phyloP scores from a whole-genome alignment of 2,888 invertebrate genomes.

The Aphodius granarius region DNA sequence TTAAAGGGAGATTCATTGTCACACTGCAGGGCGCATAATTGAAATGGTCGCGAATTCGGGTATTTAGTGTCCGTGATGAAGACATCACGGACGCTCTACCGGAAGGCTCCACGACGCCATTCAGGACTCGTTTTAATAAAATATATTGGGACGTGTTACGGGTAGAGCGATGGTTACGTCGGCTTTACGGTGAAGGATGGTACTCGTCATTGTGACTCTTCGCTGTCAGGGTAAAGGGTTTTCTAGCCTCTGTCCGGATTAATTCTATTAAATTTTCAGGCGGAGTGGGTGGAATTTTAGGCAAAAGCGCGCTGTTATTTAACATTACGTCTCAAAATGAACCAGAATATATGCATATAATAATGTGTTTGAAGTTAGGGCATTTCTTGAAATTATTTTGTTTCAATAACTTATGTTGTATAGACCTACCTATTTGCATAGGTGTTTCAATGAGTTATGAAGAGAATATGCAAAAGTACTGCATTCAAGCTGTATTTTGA shows the following conservation, averaged over 20 bases:
- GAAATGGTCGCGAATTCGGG: slow-evolving; percentile 38
- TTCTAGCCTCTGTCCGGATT: not conserved
- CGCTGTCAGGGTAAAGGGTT: not conserved
- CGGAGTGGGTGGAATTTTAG: not conserved
- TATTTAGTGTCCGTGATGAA: slow-evolving; percentile 34
- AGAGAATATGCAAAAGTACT: too few relatives aligned
- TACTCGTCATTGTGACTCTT: not conserved
- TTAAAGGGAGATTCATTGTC: slow-evolving; percentile 44
- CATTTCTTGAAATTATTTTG: too few relatives aligned
- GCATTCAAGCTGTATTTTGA: too few relatives aligned
- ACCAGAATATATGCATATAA: too few relatives aligned
- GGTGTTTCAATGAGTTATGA: too few relatives aligned
- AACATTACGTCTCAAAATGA: not conserved
- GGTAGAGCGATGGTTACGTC: not conserved
- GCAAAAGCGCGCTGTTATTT: not conserved
- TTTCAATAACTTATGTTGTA: too few relatives aligned
- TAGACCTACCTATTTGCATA: too few relatives aligned
- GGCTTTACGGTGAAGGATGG: not conserved
- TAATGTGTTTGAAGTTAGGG: too few relatives aligned
- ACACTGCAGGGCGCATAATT: slow-evolving; percentile 43
- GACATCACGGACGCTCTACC: slow-evolving; percentile 31
- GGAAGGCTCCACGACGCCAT: slow-evolving; percentile 20
- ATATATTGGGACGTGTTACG: slow-evolving; percentile 14
- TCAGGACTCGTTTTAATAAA: slow-evolving; percentile 19
- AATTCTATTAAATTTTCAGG: slow-evolving; percentile 20